Evolutionary conservation across 2,113 vertebrate genomes (phyloP).

Genomic region (Coryphaenoides rupestris): DNA sequence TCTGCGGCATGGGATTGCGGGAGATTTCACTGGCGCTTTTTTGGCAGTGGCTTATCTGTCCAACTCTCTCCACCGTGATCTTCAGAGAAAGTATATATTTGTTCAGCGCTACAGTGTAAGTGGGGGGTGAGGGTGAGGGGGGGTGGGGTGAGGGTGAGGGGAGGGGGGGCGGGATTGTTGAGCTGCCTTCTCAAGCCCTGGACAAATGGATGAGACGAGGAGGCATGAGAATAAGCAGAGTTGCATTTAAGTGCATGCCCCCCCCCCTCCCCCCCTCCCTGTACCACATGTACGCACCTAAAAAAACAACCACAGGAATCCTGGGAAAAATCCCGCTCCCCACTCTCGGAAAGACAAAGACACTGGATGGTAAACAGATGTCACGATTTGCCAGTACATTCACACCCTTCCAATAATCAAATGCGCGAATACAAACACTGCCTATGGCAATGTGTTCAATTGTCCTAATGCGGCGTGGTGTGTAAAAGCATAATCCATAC

Average conservation of each 20-base stretch:
- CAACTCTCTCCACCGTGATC: conserved; percentile 37
- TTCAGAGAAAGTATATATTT: conserved; percentile 67
- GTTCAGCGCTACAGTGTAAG: conserved; percentile 75
- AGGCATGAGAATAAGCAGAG: conserved; percentile 39
- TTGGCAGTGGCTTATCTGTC: conserved; percentile 23
- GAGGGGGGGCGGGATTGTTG: too few species aligned
- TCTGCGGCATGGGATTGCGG: conserved; percentile 20
- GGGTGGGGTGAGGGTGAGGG: too few species aligned
- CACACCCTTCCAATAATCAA: conserved; percentile 31
- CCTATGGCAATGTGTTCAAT: conserved; percentile 12
- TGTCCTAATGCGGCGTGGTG: conserved; percentile 36
- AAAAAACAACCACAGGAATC: conserved; percentile 58
- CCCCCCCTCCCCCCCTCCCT: neutral
- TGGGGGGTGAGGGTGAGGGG: conserved; percentile 62
- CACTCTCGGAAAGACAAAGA: conserved; percentile 40
- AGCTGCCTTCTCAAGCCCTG: conserved; percentile 70
- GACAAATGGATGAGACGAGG: conserved; percentile 63
- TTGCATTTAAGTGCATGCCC: conserved; percentile 40
- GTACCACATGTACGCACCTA: neutral
- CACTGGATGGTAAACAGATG: conserved; percentile 59
- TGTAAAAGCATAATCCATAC: conserved; percentile 66
- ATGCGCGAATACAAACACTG: conserved; percentile 27
- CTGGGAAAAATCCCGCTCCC: conserved; percentile 45
- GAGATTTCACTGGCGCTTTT: conserved; percentile 19
- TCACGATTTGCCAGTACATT: conserved; percentile 39